Base-by-base conservation (phyloP, 2,797 vertebrate genomes). In the Propithecus deckenii region DNA sequence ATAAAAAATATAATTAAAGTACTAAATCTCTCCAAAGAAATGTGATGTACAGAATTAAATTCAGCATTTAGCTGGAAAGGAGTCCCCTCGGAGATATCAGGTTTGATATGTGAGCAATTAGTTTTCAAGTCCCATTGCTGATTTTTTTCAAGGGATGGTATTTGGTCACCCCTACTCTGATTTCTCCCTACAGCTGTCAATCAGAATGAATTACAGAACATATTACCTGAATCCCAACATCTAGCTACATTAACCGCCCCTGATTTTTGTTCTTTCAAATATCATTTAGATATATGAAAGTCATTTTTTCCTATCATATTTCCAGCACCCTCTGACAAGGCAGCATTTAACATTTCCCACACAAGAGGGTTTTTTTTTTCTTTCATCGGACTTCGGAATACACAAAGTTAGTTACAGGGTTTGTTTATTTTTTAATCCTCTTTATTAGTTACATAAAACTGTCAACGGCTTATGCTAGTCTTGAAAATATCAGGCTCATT, bases 361-460 rank as follows among this genome's bases (percentile, higher is more conserved):
- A 83, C 55, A 93, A 92, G 86, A 97, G 80, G 46, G 48, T 20
- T 86, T 89, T 97, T 46, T 89, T 94, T 92, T 32, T 94, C 84
- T 94, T 32, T 71, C 96, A 98, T 89, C 95, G 93, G 87, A 97
- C 97, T 98, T 98, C 95, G 97, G 92, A 98, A 97, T 96, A 97
- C 86, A 97, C 88, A 98, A 98, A 79, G 78, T 96, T 97, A 79
- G 78, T 96, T 97, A 95, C 83, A 97, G 81, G 96, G 93, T 97
- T 98, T 74, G 52, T 85, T 98, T 97, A 89, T 96, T 97, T 97
- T 97, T 98, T 98, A 97, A 89, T 50, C 83, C 98, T 91, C 89
- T 98, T 98, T 98, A 98, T 98, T 98, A 98, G 97, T 89, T 93
- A 18, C 91, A 98, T 98, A 98, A 98, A 98, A 85, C 92, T 98